These are phyloP conservation scores for Ylistrum balloti DNA, from an alignment of 1,140 invertebrate genomes.

Conservation along the genomic window DNA sequence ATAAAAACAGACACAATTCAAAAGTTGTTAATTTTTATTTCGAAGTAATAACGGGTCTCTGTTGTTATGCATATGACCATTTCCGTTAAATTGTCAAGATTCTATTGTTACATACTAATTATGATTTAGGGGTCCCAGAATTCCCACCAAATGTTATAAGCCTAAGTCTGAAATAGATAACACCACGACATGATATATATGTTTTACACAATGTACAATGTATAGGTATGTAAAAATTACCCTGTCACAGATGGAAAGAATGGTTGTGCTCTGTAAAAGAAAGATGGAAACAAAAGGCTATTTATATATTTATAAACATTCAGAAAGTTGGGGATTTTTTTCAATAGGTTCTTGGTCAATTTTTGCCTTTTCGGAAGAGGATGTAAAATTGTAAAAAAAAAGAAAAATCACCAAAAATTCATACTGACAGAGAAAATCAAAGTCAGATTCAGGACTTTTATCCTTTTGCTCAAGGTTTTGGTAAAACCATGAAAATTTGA, in stretches of 20 bases:
- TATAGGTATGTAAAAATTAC: conserved; percentile 44
- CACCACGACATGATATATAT: background rate
- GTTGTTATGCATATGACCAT: conserved; percentile 1
- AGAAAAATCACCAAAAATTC: too few species aligned
- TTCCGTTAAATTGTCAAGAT: background rate
- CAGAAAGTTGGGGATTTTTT: too few species aligned
- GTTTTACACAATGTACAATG: too few species aligned
- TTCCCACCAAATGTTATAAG: background rate
- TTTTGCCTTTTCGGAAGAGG: too few species aligned
- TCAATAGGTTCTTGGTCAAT: too few species aligned
- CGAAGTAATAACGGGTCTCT: background rate
- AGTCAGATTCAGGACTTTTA: too few species aligned
- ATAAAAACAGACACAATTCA: background rate
- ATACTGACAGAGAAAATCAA: too few species aligned
- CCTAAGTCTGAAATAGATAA: conserved; percentile 14
- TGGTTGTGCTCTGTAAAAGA: conserved; percentile 46
- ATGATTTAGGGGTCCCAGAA: background rate
- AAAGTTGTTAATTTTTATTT: background rate
- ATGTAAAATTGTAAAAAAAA: too few species aligned
- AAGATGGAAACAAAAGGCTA: conserved; percentile 36
- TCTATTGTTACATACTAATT: background rate
- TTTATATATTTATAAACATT: too few species aligned
- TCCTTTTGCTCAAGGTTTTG: too few species aligned
- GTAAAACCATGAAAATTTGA: too few species aligned
- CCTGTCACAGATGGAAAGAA: conserved; percentile 50